A percentile compares a stretch with the other conserved stretches of the same genome.
These are phyloP conservation scores for Ammodramus savannarum DNA, from an alignment of 2,113 vertebrate species.

Conservation along the genomic window DNA sequence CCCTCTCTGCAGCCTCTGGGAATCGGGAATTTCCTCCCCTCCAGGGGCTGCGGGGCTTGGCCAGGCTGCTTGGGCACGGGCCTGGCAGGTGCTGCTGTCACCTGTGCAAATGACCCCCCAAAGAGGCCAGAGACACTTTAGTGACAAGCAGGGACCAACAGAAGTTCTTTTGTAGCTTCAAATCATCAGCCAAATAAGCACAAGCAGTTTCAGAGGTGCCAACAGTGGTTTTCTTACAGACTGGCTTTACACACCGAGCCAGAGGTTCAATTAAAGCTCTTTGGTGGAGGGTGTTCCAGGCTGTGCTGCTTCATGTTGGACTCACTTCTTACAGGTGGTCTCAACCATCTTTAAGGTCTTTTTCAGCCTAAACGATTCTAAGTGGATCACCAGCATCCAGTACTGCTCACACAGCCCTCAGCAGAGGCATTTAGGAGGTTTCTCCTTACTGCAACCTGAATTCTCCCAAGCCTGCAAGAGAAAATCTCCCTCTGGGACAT, in stretches of 20 bases:
- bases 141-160: background rate
- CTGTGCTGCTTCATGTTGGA: background rate
- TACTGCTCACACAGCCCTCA: background rate
- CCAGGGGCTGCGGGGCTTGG: background rate
- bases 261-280: background rate
- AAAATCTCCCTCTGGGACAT: background rate
- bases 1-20: background rate
- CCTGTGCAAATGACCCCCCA: background rate
- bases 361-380: background rate
- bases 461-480: background rate
- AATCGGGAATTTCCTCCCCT: background rate
- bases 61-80: background rate
- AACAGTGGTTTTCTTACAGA: background rate
- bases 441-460: background rate
- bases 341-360: background rate
- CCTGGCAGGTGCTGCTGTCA: background rate
- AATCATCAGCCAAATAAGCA: background rate
- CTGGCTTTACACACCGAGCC: background rate
- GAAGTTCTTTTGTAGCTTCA: background rate
- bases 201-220: background rate
- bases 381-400: background rate
- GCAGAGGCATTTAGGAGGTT: background rate
- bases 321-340: background rate
- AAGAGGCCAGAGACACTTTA: background rate
- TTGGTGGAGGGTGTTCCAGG: background rate